These are phyloP conservation scores for Antheraea assamensis DNA, from an alignment of 2,888 invertebrate species.

Conservation along the genomic window DNA sequence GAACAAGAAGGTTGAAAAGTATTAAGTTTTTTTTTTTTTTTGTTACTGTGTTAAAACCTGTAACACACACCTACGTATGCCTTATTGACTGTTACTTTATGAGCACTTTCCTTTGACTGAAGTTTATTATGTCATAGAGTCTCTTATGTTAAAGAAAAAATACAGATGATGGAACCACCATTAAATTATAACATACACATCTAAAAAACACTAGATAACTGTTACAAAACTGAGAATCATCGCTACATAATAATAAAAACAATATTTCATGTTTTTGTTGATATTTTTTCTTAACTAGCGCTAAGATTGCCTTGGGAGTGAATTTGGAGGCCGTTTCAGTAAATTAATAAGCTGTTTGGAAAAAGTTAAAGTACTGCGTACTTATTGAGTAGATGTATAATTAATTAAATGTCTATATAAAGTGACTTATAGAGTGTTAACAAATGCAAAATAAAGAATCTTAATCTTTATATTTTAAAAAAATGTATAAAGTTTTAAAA, in stretches of 20 bases:
- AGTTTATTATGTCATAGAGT: background rate
- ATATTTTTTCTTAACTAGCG: constrained; percentile 16
- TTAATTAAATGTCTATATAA: background rate
- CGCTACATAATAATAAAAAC: constrained; percentile 10
- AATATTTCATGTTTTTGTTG: constrained; percentile 18
- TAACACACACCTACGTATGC: constrained; percentile 41
- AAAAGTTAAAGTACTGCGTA: background rate
- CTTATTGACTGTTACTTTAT: background rate
- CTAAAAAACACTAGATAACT: background rate
- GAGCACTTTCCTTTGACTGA: background rate
- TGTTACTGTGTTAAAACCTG: constrained; percentile 50
- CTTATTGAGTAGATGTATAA: background rate
- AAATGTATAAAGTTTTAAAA: background rate
- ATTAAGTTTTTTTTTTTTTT: constrained; percentile 51
- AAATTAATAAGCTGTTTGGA: background rate
- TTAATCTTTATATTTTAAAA: background rate
- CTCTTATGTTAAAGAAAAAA: background rate
- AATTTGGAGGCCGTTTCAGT: constrained; percentile 14
- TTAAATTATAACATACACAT: background rate
- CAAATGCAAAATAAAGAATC: background rate
- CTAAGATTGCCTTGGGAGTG: constrained; percentile 16
- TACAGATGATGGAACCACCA: background rate
- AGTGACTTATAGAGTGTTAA: background rate
- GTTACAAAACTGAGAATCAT: background rate
- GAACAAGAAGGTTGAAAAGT: constrained; percentile 61